A percentile compares a stretch with the other conserved stretches of the same genome.
These are phyloP conservation scores for Hemaris fuciformis DNA, from an alignment of 2,888 invertebrate genomes.

Conservation along the genomic window DNA sequence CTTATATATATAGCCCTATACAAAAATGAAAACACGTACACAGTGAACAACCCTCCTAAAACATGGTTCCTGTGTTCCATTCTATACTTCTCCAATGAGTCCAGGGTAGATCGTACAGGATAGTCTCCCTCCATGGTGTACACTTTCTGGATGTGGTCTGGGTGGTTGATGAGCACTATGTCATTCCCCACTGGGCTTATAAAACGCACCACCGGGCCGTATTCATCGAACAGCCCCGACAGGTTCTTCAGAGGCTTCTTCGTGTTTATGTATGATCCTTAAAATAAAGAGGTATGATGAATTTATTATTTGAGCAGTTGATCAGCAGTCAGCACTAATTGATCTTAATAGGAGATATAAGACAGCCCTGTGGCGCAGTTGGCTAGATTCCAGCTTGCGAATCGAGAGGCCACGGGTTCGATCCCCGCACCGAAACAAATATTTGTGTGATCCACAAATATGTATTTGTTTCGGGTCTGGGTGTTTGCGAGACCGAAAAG, in stretches of 20 bases:
- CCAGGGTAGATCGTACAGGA: constrained; percentile 83
- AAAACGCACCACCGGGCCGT: constrained; percentile 85
- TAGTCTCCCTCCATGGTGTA: constrained; percentile 82
- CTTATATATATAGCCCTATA: too few species aligned
- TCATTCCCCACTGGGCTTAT: constrained; percentile 84
- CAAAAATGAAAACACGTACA: constrained; percentile 59
- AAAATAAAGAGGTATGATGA: constrained; percentile 14
- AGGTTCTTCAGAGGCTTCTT: constrained; percentile 55
- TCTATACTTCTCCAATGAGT: constrained; percentile 85
- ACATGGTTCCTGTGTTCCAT: constrained; percentile 76
- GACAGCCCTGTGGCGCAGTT: too few species aligned
- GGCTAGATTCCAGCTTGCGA: too few species aligned
- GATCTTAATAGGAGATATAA: too few species aligned
- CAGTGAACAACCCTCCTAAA: constrained; percentile 80
- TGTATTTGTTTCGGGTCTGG: too few species aligned
- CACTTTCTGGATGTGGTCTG: constrained; percentile 84
- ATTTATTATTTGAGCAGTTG: too few species aligned
- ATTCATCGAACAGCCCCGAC: constrained; percentile 70
- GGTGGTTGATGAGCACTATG: constrained; percentile 83
- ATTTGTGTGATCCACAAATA: too few species aligned
- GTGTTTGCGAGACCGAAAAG: too few species aligned
- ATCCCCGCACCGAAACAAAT: too few species aligned
- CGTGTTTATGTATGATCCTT: constrained; percentile 53
- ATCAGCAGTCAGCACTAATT: too few species aligned
- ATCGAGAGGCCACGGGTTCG: too few species aligned